Percentiles rank a stretch among this genome's conserved stretches.
Evolutionary conservation across 2,797 vertebrate species (phyloP).

Genomic region (Pangasius larnaudii): DNA sequence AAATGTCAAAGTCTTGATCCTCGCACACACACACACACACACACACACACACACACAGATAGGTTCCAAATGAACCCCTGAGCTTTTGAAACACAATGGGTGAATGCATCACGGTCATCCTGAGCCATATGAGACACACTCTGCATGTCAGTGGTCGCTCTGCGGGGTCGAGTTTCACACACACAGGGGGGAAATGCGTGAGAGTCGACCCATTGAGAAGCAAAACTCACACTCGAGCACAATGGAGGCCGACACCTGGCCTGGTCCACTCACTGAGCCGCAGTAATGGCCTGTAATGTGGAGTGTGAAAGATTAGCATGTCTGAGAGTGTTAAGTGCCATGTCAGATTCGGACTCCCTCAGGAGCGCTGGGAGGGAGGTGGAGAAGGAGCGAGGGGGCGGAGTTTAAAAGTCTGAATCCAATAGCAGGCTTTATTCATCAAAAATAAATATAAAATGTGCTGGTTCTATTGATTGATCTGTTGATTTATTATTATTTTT

Average conservation of each 20-base stretch:
- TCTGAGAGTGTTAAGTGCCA: slow-evolving; percentile 61
- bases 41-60: neutral
- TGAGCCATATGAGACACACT: slow-evolving; percentile 45
- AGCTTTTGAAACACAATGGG: slow-evolving; percentile 35
- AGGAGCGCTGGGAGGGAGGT: slow-evolving; percentile 25
- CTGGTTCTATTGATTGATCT: neutral
- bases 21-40: slow-evolving; percentile 3
- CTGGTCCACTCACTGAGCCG: slow-evolving; percentile 39
- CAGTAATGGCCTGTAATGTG: slow-evolving; percentile 54
- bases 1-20: neutral
- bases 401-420: neutral
- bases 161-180: slow-evolving; percentile 40
- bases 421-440: neutral
- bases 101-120: slow-evolving; percentile 26
- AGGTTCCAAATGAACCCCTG: slow-evolving; percentile 31
- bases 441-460: neutral
- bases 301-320: slow-evolving; percentile 61
- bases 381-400: neutral
- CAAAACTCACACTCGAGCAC: slow-evolving; percentile 46
- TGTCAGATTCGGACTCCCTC: slow-evolving; percentile 42
- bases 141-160: slow-evolving; percentile 49
- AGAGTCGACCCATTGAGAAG: slow-evolving; percentile 56
- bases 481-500: neutral
- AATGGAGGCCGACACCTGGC: slow-evolving; percentile 53
- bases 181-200: slow-evolving; percentile 51